Conservation (phyloP, 35 echinoderm and acorn worm species). For the Anneissia japonica region DNA sequence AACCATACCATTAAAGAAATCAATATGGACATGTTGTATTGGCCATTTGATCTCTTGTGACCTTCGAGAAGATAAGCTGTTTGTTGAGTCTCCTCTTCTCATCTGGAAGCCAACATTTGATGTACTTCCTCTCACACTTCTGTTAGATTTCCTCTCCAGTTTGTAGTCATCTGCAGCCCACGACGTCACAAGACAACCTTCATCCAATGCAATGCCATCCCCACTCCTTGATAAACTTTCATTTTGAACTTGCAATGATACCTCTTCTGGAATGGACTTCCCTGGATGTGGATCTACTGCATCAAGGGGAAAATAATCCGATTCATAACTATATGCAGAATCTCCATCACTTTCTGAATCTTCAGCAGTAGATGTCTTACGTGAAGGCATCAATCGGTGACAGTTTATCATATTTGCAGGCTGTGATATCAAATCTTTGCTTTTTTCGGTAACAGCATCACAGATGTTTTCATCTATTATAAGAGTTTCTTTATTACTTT, state of each 20-base stretch:
- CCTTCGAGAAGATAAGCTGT: neutral
- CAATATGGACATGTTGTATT: neutral
- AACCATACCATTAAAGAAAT: neutral
- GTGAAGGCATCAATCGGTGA: neutral
- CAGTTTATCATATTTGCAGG: neutral
- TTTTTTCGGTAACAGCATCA: neutral
- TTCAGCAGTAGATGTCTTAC: neutral
- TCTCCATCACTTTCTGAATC: neutral
- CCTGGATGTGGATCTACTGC: neutral
- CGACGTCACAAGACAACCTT: neutral
- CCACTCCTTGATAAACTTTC: neutral
- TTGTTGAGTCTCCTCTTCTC: neutral
- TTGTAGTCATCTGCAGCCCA: neutral
- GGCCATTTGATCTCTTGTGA: neutral
- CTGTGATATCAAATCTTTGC: neutral
- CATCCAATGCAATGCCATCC: neutral
- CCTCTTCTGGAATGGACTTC: neutral
- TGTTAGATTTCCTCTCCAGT: neutral
- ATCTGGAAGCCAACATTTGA: neutral
- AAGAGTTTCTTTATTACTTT: neutral
- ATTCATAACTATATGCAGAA: neutral
- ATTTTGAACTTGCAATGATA: neutral
- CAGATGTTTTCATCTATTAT: neutral
- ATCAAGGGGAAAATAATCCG: neutral
- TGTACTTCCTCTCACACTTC: neutral